Evolutionary conservation across 2,888 invertebrate species (phyloP).

Genomic region (Deroplatys truncata): DNA sequence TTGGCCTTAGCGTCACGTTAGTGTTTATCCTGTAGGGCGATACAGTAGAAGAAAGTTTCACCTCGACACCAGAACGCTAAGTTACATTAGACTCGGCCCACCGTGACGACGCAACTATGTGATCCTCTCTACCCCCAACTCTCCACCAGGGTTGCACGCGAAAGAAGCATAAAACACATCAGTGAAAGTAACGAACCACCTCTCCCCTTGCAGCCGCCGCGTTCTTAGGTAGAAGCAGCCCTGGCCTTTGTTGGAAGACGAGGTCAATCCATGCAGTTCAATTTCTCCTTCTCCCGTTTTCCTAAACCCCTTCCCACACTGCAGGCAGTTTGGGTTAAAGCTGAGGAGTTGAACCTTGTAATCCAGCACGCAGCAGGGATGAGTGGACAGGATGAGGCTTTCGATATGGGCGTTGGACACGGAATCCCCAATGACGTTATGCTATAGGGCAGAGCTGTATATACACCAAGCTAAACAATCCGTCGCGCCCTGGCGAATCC

Average conservation of each 20-base stretch:
- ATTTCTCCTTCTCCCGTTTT: background rate
- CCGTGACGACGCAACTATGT: background rate
- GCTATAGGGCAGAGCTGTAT: background rate
- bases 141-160: background rate
- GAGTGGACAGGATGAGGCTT: background rate
- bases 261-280: background rate
- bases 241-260: background rate
- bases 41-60: background rate
- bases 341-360: background rate
- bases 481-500: too few species aligned
- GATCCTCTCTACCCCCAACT: background rate
- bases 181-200: background rate
- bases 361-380: background rate
- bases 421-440: background rate
- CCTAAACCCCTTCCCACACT: background rate
- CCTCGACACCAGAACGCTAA: background rate
- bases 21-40: background rate
- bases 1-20: background rate
- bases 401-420: background rate
- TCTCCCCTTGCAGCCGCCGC: too few species aligned
- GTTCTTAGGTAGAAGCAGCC: background rate
- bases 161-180: constrained; percentile 2
- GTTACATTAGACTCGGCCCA: background rate
- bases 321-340: background rate
- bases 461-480: too few species aligned